Evolutionary conservation across 1,140 invertebrate species (phyloP).

Genomic region (Papilio helenus): DNA sequence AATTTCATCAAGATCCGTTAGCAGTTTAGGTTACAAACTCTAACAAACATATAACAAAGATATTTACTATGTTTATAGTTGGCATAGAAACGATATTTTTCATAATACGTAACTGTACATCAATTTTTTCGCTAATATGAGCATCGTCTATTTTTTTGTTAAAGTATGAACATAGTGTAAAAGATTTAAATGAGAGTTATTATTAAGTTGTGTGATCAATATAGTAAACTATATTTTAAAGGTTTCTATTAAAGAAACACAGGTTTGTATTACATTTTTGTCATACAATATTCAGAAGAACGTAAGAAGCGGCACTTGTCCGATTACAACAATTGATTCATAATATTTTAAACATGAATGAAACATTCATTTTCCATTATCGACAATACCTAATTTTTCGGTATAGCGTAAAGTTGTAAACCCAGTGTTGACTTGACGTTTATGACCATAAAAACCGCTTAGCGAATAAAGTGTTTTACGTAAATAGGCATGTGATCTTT

Average conservation of each 20-base stretch:
- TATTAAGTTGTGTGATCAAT: neutral
- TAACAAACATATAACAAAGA: too few relatives aligned
- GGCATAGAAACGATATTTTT: neutral
- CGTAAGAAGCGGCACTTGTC: neutral
- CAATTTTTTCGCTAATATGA: too few relatives aligned
- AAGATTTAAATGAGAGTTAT: too few relatives aligned
- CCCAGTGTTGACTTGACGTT: slow-evolving; percentile 1
- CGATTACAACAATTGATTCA: neutral
- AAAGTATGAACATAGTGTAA: too few relatives aligned
- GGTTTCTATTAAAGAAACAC: neutral
- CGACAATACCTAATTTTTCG: neutral
- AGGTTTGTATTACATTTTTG: neutral
- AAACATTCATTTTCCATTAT: neutral
- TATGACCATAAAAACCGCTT: neutral
- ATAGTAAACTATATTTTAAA: neutral
- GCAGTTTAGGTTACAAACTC: too few relatives aligned
- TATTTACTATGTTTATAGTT: neutral
- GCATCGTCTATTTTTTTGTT: too few relatives aligned
- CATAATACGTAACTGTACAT: too few relatives aligned
- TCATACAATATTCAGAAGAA: neutral
- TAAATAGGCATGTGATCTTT: slow-evolving; percentile 22
- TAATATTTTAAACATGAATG: neutral
- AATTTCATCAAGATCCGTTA: too few relatives aligned
- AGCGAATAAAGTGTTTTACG: slow-evolving; percentile 8
- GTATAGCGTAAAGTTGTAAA: neutral